Conservation (phyloP, 2,888 invertebrate species). For the Trichacis sp. region DNA sequence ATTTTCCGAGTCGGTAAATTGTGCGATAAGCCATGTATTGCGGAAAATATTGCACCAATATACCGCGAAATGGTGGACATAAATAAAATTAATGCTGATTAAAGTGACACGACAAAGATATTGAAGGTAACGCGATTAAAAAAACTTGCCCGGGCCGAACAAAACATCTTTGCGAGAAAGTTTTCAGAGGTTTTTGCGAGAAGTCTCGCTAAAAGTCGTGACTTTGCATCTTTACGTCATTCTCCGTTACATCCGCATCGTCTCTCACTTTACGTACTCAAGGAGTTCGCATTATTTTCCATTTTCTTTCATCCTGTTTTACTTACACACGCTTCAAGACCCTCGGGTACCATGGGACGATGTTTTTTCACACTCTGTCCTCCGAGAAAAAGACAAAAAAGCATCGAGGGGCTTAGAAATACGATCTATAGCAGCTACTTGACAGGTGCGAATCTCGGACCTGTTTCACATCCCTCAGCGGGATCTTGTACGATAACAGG, state of each 20-base stretch:
- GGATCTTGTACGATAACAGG: conserved; percentile 21
- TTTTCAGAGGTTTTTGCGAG: conserved; percentile 53
- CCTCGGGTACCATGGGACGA: conserved; percentile 5
- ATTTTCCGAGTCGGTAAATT: not conserved
- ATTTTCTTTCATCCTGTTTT: conserved; percentile 39
- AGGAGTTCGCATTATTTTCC: conserved; percentile 46
- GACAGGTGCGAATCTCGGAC: conserved; percentile 25
- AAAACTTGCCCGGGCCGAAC: too few species aligned
- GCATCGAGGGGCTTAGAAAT: conserved; percentile 4
- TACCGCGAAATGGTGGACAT: not conserved
- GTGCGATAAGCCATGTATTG: not conserved
- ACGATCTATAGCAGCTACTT: not conserved
- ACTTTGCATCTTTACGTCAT: conserved; percentile 50
- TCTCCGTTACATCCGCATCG: conserved; percentile 27
- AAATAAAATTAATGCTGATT: not conserved
- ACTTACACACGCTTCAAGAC: not conserved
- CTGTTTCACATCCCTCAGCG: conserved; percentile 6
- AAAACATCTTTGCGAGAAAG: too few species aligned
- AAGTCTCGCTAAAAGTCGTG: conserved; percentile 54
- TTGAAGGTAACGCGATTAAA: too few species aligned
- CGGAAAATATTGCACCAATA: not conserved
- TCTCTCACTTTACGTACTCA: conserved; percentile 25
- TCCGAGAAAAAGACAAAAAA: conserved; percentile 19
- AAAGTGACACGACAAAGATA: not conserved
- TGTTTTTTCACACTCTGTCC: not conserved